Evolutionary conservation across 2,113 vertebrate species (phyloP).

Genomic region (Strix aluco): DNA sequence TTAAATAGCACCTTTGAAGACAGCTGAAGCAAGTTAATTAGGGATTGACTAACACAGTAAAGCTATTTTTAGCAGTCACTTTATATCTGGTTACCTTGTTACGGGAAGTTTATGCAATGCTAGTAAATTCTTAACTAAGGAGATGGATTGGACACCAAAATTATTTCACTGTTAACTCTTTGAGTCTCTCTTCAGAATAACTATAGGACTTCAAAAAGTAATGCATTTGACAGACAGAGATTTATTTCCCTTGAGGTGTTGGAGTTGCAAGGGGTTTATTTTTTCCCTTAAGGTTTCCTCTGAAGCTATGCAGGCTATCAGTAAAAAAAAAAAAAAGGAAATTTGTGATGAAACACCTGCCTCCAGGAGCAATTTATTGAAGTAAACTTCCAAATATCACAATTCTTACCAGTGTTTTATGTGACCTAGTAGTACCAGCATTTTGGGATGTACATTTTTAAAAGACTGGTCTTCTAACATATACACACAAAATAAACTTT

Average conservation of each 20-base stretch:
- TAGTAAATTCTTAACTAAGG: slow-evolving; percentile 40
- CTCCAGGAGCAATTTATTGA: not conserved
- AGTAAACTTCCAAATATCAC: not conserved
- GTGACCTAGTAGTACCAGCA: not conserved
- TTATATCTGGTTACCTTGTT: slow-evolving; percentile 65
- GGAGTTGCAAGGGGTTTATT: not conserved
- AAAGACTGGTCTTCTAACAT: not conserved
- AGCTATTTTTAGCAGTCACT: slow-evolving; percentile 63
- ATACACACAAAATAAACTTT: not conserved
- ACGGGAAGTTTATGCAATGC: slow-evolving; percentile 58
- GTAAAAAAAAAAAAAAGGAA: not conserved
- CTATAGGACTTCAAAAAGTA: not conserved
- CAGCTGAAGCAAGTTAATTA: slow-evolving; percentile 68
- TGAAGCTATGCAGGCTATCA: not conserved
- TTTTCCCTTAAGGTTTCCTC: not conserved
- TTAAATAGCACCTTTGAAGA: slow-evolving; percentile 64
- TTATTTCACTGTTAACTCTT: slow-evolving; percentile 18
- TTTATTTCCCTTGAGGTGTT: not conserved
- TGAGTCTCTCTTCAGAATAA: not conserved
- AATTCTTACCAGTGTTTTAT: not conserved
- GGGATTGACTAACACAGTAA: slow-evolving; percentile 62
- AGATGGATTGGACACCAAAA: not conserved
- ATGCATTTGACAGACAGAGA: not conserved
- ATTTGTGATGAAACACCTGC: not conserved
- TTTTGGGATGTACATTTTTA: not conserved